These are phyloP conservation scores for Scalopus aquaticus DNA, from an alignment of 2,113 vertebrate species.

Conservation along the genomic window DNA sequence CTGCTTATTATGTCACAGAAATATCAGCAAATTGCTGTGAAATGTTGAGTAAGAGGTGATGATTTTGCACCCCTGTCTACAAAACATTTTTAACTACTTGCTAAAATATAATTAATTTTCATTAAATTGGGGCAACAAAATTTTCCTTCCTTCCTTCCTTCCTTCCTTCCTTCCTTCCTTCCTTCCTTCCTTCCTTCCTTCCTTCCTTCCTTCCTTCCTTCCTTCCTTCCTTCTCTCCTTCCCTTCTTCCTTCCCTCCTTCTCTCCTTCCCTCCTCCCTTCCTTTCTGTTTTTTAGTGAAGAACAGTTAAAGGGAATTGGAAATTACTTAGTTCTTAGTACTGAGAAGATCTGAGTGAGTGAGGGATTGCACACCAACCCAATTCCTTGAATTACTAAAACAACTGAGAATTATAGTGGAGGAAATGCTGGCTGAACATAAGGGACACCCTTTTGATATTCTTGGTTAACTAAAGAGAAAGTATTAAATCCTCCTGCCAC, in stretches of 20 bases:
- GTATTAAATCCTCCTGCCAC: not conserved
- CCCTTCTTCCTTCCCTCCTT: too few relatives aligned
- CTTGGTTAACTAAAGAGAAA: not conserved
- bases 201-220: too few relatives aligned
- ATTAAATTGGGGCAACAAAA: not conserved
- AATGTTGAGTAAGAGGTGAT: not conserved
- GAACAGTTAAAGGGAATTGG: not conserved
- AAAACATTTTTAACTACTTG: not conserved
- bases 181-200: too few relatives aligned
- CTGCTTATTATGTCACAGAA: not conserved
- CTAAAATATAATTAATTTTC: conserved; percentile 9
- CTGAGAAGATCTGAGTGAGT: not conserved
- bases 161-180: too few relatives aligned
- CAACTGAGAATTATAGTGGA: not conserved
- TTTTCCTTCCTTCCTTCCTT: too few relatives aligned
- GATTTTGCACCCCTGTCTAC: not conserved
- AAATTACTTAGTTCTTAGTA: not conserved
- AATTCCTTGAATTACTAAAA: not conserved
- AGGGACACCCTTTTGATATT: not conserved
- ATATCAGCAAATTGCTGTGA: not conserved
- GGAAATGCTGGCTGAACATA: not conserved
- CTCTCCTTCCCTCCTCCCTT: too few relatives aligned
- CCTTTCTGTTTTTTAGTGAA: too few relatives aligned
- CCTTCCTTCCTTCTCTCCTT: too few relatives aligned
- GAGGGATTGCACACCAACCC: not conserved